These are phyloP conservation scores for Drosophila basisetae DNA, from an alignment of 2,888 invertebrate genomes.

Conservation along the genomic window DNA sequence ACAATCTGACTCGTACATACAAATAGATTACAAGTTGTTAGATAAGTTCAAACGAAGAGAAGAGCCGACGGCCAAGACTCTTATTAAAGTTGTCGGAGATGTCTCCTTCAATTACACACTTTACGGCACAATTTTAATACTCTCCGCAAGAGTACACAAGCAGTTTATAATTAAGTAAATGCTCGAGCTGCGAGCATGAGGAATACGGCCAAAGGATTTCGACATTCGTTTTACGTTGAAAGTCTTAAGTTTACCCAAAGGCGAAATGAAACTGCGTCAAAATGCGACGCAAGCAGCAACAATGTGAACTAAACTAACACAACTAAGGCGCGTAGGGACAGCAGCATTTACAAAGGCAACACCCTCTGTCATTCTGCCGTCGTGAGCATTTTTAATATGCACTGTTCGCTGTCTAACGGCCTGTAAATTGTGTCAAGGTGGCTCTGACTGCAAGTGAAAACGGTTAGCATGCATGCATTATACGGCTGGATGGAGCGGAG, in stretches of 20 bases:
- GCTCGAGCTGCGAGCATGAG: constrained; percentile 31
- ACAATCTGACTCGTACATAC: not conserved
- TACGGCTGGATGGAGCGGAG: not conserved
- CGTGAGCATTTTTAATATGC: constrained; percentile 73
- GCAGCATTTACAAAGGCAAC: constrained; percentile 38
- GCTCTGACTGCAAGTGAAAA: constrained; percentile 42
- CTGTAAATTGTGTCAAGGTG: constrained; percentile 78
- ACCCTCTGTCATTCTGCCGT: constrained; percentile 37
- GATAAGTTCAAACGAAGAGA: not conserved
- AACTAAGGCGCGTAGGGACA: constrained; percentile 5
- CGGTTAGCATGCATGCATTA: constrained; percentile 31
- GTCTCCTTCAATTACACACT: not conserved
- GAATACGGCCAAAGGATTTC: constrained; percentile 44
- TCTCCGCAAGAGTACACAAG: not conserved
- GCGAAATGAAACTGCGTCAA: constrained; percentile 64
- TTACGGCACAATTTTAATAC: not conserved
- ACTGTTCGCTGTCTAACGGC: constrained; percentile 67
- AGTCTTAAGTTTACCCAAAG: constrained; percentile 49
- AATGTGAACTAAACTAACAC: constrained; percentile 1
- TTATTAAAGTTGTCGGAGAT: not conserved
- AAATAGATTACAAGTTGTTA: not conserved
- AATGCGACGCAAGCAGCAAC: constrained; percentile 40
- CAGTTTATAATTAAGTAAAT: constrained; percentile 67
- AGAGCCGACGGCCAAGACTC: not conserved
- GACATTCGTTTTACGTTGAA: constrained; percentile 44